phyloP scores from a whole-genome alignment of 2,797 vertebrate genomes.

The Thripadectes ignobilis region DNA sequence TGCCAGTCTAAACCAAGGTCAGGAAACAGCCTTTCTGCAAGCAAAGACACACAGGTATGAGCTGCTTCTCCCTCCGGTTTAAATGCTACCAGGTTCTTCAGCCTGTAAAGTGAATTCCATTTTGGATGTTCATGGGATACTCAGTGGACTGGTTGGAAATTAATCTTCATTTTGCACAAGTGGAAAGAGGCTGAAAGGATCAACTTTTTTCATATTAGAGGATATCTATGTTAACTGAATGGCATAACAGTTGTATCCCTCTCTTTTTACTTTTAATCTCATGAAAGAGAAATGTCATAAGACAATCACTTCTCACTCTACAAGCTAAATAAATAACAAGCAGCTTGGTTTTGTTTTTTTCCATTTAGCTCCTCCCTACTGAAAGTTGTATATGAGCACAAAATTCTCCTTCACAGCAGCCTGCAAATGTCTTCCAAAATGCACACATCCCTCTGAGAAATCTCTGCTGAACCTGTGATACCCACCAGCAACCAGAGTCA shows the following conservation, averaged over 20 bases:
- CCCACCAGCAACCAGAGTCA: neutral
- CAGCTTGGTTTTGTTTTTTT: neutral
- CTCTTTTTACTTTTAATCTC: neutral
- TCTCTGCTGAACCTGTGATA: neutral
- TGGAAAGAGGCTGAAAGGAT: neutral
- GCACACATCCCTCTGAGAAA: neutral
- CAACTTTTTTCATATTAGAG: neutral
- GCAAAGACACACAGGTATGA: neutral
- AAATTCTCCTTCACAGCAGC: neutral
- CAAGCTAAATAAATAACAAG: neutral
- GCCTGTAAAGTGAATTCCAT: neutral
- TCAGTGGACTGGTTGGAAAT: neutral
- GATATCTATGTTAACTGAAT: neutral
- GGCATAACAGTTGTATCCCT: neutral
- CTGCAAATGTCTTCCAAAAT: neutral
- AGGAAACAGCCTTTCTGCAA: neutral
- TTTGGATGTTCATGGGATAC: neutral
- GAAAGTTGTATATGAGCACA: neutral
- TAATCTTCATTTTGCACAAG: neutral
- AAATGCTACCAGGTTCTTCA: neutral
- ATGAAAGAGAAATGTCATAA: neutral
- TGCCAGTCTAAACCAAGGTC: neutral
- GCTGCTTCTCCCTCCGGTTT: neutral
- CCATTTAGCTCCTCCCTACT: neutral
- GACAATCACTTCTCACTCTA: neutral